phyloP scores from a whole-genome alignment of 1,140 invertebrate genomes.

The Penaeus japonicus region DNA sequence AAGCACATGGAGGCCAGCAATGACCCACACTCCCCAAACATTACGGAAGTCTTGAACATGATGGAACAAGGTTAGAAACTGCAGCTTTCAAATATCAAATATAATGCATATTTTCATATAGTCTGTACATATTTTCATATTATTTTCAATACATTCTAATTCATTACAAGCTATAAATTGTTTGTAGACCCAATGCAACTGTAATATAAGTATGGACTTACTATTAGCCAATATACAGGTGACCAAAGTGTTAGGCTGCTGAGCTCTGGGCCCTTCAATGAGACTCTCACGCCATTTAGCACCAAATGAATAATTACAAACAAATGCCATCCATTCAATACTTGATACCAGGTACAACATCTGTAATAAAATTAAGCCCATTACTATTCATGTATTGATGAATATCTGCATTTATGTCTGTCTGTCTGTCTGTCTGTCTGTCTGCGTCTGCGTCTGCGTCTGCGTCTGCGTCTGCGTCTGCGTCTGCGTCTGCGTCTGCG shows the following conservation, averaged over 20 bases:
- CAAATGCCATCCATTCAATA: constrained; percentile 40
- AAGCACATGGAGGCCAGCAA: constrained; percentile 52
- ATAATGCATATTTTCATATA: no score
- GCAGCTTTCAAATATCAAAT: no score
- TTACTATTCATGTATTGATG: no score
- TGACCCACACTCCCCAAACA: constrained; percentile 48
- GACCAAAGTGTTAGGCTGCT: neutral
- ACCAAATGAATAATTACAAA: constrained; percentile 33
- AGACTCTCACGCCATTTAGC: constrained; percentile 25
- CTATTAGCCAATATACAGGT: neutral
- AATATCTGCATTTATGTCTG: no score
- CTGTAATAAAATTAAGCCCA: neutral
- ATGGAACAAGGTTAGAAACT: neutral
- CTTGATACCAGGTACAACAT: constrained; percentile 38
- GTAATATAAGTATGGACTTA: neutral
- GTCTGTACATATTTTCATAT: no score
- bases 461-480: no score
- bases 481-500: no score
- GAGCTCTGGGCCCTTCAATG: neutral
- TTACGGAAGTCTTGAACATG: constrained; percentile 48
- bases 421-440: no score
- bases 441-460: no score
- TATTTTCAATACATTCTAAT: no score
- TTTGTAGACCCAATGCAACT: no score
- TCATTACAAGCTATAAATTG: no score